Conservation (phyloP, 2,888 invertebrate species). For the Augiades crinisus region DNA sequence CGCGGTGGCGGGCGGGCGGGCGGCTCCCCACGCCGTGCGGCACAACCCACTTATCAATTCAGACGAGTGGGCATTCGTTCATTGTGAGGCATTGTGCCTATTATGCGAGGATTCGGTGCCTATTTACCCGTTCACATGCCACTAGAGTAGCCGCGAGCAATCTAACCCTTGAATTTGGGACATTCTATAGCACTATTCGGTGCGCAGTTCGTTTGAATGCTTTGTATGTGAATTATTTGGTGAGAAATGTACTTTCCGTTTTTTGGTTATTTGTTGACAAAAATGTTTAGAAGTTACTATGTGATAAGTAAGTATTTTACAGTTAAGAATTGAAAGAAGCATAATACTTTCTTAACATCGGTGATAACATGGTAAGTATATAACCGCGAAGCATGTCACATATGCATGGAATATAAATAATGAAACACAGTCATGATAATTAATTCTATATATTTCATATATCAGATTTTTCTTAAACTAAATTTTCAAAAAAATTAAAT, state of each 20-base stretch:
- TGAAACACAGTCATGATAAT: background rate
- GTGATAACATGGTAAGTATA: too few species aligned
- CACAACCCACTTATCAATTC: conserved; percentile 79
- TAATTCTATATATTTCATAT: background rate
- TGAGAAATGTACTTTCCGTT: background rate
- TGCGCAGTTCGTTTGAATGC: background rate
- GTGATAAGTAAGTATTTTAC: too few species aligned
- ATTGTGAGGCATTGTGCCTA: conserved; percentile 72
- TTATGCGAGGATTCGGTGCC: conserved; percentile 68
- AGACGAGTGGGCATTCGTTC: conserved; percentile 78
- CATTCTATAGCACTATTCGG: conserved; percentile 1
- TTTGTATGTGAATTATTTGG: background rate
- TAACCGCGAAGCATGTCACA: too few species aligned
- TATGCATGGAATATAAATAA: too few species aligned
- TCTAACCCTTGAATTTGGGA: conserved; percentile 25
- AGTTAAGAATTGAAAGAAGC: too few species aligned
- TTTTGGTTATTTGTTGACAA: too few species aligned
- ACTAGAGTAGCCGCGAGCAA: conserved; percentile 34
- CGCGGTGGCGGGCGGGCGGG: conserved; percentile 42
- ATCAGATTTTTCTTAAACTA: background rate
- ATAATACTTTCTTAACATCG: too few species aligned
- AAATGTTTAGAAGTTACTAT: too few species aligned
- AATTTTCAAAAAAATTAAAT: background rate
- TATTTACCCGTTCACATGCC: conserved; percentile 67
- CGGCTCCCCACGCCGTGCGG: conserved; percentile 50